Evolutionary conservation across 2,113 vertebrate genomes (phyloP), one percentile per base, ranked within the genome.

Genomic region (Hippocampus abdominalis): DNA sequence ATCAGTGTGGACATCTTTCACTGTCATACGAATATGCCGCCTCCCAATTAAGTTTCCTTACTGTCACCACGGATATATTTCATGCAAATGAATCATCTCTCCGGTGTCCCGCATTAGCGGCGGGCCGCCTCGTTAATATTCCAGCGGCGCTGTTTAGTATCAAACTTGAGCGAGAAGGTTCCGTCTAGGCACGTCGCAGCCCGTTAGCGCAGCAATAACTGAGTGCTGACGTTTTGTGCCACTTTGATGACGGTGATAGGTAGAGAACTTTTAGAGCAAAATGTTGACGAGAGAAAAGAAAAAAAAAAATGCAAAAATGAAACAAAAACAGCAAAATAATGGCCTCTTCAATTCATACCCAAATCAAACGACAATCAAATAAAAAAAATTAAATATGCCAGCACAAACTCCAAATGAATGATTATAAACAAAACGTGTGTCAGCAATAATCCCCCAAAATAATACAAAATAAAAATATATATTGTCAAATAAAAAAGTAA

Each of bases 1-100:
- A 69, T 63, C 54, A 69, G 63, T 29, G n/a, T 46, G 42, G 63
- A 64, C 63, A 48, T 64, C 56, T 69, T 32, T 53, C 46, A 66
- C 65, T 67, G 48, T 67, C 65, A 67, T 32, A 64, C 63, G 25
- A 27, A 64, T 64, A 46, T 51, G 53, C 39, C 62, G 46, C 39
- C 42, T 60, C n/a, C 64, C 53, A 54, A 40, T 69, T 69, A 49
- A 57, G 40, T 32, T 56, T 20, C 53, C 32, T 11, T 36, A 23
- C 56, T 76, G 67, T 79, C 66, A 62, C 27, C 27, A 63, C 7
- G 8, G 18, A 25, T 65, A 27, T 16, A 32, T 40, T 27, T 83
- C 64, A 77, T 32, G 9, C 8, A 25, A 49, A 39, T 68, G 68
- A 66, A 67, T 49, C 49, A 70, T 44, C 46, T 60, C 77, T 4